Conservation (phyloP, 2,113 vertebrate genomes). For the Odontophorus gujanensis region DNA sequence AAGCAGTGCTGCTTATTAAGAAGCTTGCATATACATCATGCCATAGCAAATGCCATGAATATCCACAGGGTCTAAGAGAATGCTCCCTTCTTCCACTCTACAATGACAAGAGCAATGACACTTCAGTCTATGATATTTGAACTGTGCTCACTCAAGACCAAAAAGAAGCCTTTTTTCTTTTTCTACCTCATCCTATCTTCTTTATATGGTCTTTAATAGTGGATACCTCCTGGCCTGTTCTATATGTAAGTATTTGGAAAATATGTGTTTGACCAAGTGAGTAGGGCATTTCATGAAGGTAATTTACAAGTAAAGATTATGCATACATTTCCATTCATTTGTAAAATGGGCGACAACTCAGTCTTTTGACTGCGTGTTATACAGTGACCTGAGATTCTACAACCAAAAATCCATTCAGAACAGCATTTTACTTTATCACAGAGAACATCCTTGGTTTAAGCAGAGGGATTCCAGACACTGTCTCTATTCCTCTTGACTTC, state of each 20-base stretch:
- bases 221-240: neutral
- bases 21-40: neutral
- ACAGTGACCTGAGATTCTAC: neutral
- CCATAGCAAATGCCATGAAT: neutral
- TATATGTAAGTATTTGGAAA: neutral
- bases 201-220: neutral
- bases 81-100: neutral
- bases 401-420: constrained; percentile 31
- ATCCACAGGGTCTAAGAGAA: neutral
- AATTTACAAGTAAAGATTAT: neutral
- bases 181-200: neutral
- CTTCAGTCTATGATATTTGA: neutral
- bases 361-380: neutral
- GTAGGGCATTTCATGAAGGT: neutral
- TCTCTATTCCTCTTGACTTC: neutral
- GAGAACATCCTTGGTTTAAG: neutral
- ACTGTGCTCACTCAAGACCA: neutral
- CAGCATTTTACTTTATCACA: constrained; percentile 22
- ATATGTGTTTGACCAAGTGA: neutral
- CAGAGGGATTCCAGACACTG: neutral
- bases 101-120: neutral
- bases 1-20: neutral
- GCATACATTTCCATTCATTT: neutral
- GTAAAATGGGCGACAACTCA: neutral
- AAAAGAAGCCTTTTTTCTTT: neutral